These are phyloP conservation scores for Chlamydotis undulata DNA, from an alignment of 2,113 vertebrate genomes.

Conservation along the genomic window DNA sequence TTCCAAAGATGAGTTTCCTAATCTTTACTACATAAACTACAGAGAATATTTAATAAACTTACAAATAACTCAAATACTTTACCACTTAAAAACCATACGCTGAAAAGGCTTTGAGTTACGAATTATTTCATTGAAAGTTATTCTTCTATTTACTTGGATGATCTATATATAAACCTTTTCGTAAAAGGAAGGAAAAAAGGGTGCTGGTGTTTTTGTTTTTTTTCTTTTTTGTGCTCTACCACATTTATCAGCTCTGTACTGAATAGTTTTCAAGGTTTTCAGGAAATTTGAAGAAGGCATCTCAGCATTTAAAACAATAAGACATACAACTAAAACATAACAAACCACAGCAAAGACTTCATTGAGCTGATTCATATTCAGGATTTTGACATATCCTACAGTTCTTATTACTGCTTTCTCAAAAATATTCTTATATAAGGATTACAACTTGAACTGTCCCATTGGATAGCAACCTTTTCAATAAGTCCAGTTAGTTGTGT, in stretches of 20 bases:
- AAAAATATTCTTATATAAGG: neutral
- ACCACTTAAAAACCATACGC: neutral
- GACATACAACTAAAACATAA: neutral
- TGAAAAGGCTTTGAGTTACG: neutral
- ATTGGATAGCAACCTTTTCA: neutral
- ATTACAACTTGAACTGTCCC: neutral
- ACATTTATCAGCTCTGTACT: neutral
- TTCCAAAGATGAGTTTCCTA: neutral
- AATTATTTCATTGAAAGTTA: neutral
- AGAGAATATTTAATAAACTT: neutral
- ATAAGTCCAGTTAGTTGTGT: fast-evolving
- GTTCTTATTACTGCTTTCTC: neutral
- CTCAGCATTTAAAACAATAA: neutral
- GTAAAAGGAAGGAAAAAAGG: neutral
- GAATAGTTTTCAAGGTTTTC: neutral
- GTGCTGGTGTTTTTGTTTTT: too few species aligned
- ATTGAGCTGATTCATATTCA: neutral
- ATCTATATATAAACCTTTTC: neutral
- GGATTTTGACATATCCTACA: neutral
- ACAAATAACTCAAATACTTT: neutral
- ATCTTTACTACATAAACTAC: neutral
- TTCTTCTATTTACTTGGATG: neutral
- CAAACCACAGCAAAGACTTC: neutral
- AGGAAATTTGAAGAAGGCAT: neutral
- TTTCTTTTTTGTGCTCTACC: neutral